Conservation (phyloP, 1,140 invertebrate genomes). For the Drosophila willistoni region DNA sequence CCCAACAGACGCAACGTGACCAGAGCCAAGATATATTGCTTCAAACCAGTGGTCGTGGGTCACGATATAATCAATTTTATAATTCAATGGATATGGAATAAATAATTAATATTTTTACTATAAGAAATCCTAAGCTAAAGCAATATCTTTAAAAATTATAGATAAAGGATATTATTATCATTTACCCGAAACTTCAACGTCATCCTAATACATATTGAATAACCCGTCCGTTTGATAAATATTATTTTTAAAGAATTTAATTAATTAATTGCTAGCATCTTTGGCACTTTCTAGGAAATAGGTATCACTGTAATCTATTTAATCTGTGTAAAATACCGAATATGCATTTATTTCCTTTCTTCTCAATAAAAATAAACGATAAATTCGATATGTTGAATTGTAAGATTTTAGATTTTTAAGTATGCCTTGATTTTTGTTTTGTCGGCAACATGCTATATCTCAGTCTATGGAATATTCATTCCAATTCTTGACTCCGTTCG, state of each 20-base stretch:
- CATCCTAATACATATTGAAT: neutral
- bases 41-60: constrained; percentile 60
- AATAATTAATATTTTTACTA: constrained; percentile 11
- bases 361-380: neutral
- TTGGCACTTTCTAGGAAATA: neutral
- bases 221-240: neutral
- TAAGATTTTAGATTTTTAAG: neutral
- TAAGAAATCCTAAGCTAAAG: constrained; percentile 36
- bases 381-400: neutral
- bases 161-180: neutral
- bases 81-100: constrained; percentile 77
- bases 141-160: constrained; percentile 54
- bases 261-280: neutral
- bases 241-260: neutral
- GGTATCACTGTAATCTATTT: neutral
- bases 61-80: constrained; percentile 75
- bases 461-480: constrained; percentile 29
- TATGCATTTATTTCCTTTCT: neutral
- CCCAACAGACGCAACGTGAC: constrained; percentile 50
- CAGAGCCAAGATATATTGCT: constrained; percentile 72
- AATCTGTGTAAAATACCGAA: neutral
- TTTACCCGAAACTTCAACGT: neutral
- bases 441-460: neutral
- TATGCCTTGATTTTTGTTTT: constrained; percentile 30
- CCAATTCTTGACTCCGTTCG: constrained; percentile 25